These are phyloP conservation scores for Penaeus vannamei DNA, from an alignment of 1,140 invertebrate species.

Conservation along the genomic window DNA sequence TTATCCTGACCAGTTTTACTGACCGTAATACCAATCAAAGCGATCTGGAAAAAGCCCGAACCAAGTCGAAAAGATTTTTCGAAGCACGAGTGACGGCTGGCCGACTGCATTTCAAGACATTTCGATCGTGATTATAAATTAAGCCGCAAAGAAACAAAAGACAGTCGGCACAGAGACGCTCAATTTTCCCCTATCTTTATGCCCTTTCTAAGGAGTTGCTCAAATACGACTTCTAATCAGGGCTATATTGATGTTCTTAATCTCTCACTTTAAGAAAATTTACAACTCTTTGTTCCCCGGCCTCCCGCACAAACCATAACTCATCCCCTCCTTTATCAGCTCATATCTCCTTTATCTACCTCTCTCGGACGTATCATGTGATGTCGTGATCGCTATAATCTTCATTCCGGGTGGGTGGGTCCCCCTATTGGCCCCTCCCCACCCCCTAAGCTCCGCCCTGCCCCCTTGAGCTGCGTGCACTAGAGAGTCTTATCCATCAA, in stretches of 20 bases:
- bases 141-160: constrained; percentile 58
- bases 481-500: constrained; percentile 64
- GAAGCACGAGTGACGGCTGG: no score
- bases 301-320: constrained; percentile 63
- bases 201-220: constrained; percentile 57
- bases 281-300: constrained; percentile 60
- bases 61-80: no score
- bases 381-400: constrained; percentile 65
- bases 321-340: constrained; percentile 64
- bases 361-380: constrained; percentile 65
- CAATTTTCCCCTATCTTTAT: constrained; percentile 61
- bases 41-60: no score
- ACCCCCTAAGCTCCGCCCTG: constrained; percentile 45
- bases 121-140: constrained; percentile 62
- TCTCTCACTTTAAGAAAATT: constrained; percentile 66
- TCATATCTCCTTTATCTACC: constrained; percentile 61
- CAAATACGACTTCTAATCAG: constrained; percentile 66
- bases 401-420: constrained; percentile 54
- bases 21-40: no score
- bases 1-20: no score
- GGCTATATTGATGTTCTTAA: constrained; percentile 63
- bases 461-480: constrained; percentile 59
- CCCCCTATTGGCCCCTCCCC: constrained; percentile 2
- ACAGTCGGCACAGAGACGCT: constrained; percentile 43
- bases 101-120: constrained; percentile 54